phyloP scores from a whole-genome alignment of 2,888 invertebrate genomes.

The Catocala fraxini region DNA sequence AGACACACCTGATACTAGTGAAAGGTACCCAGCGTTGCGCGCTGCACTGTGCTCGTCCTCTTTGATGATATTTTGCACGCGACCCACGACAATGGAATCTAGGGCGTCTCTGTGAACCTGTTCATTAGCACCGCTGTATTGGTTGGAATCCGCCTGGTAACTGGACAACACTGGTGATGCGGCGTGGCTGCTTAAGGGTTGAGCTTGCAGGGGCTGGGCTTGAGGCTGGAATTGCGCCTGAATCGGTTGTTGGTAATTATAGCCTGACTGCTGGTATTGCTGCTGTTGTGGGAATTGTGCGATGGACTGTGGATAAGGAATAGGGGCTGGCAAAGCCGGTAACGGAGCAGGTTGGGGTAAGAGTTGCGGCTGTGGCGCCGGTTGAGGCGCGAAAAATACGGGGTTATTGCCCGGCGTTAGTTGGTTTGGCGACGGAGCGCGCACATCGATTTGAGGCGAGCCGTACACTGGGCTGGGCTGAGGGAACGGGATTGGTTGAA shows the following conservation, averaged over 20 bases:
- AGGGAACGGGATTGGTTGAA: slow-evolving; percentile 37
- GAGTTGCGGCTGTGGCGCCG: slow-evolving; percentile 41
- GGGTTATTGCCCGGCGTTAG: background rate
- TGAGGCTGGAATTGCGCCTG: slow-evolving; percentile 40
- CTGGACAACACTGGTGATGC: slow-evolving; percentile 63
- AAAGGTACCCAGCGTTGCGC: slow-evolving; percentile 73
- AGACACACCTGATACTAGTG: slow-evolving; percentile 78
- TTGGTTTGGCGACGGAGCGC: slow-evolving; percentile 18
- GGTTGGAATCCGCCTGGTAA: slow-evolving; percentile 77
- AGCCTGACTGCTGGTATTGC: slow-evolving; percentile 44
- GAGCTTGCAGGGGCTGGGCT: slow-evolving; percentile 31
- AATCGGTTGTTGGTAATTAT: slow-evolving; percentile 42
- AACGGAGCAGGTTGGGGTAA: slow-evolving; percentile 18
- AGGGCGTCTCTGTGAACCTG: slow-evolving; percentile 68
- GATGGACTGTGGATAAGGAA: slow-evolving; percentile 28
- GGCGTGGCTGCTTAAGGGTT: slow-evolving; percentile 47
- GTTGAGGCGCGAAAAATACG: slow-evolving; percentile 37
- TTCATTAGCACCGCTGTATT: slow-evolving; percentile 64
- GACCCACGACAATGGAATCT: slow-evolving; percentile 72
- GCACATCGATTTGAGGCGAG: slow-evolving; percentile 29
- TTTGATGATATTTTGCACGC: slow-evolving; percentile 75
- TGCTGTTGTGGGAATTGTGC: slow-evolving; percentile 29
- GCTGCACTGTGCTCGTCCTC: slow-evolving; percentile 79
- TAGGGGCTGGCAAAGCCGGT: slow-evolving; percentile 11
- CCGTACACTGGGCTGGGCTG: slow-evolving; percentile 43